phyloP scores from a whole-genome alignment of 2,113 vertebrate species.

The Pelusios castaneus region DNA sequence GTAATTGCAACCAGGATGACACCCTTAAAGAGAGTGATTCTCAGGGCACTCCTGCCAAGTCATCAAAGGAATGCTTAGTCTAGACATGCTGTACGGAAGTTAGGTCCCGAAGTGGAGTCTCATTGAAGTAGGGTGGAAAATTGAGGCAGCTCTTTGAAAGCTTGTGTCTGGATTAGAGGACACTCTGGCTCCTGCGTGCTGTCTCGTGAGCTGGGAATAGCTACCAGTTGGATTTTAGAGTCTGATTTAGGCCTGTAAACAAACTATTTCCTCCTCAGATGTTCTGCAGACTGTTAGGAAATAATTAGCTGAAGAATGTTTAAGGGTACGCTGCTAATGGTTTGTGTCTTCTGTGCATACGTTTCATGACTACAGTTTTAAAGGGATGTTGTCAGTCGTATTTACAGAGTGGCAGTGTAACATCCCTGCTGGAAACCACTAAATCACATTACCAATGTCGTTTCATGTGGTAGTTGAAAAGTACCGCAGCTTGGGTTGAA shows the following conservation, averaged over 20 bases:
- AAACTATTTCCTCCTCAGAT: neutral
- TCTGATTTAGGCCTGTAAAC: neutral
- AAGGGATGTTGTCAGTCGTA: neutral
- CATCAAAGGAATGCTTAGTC: constrained; percentile 5
- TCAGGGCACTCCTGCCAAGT: constrained; percentile 28
- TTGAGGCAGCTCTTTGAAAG: neutral
- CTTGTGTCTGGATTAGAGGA: neutral
- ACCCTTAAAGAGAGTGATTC: constrained; percentile 50
- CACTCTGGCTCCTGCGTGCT: neutral
- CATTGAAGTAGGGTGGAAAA: neutral
- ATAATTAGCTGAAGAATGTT: neutral
- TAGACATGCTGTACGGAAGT: neutral
- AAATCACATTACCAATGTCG: neutral
- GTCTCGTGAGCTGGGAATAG: neutral
- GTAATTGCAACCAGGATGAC: constrained; percentile 44
- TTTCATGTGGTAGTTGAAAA: neutral
- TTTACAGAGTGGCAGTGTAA: neutral
- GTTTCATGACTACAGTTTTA: neutral
- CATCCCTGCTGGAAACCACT: neutral
- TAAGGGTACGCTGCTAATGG: neutral
- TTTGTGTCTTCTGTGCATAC: rapidly evolving
- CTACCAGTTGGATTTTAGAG: neutral
- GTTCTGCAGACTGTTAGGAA: neutral
- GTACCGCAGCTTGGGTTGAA: neutral
- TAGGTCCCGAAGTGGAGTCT: constrained; percentile 6